Evolutionary conservation across 1,140 invertebrate species (phyloP), one percentile per base, ranked within the genome.

Genomic region (Platorchestia sp.): DNA sequence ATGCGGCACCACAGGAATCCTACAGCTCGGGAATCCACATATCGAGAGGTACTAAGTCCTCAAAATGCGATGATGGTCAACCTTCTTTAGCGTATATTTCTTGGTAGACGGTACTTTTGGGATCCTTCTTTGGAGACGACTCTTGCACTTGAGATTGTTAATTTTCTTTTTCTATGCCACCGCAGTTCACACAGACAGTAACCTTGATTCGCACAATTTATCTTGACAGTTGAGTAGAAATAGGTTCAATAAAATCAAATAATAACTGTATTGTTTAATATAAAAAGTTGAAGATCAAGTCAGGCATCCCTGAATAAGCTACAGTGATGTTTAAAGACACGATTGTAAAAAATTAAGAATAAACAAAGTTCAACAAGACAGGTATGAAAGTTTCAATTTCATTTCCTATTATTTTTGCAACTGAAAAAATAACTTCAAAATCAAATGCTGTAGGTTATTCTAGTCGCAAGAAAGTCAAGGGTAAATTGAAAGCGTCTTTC

Each of bases 281-380:
- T 89, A 89, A 89, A 89, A 44, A 89, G 87, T 42, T 89, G 41
- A 89, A 89, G 87, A 89, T 89, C 41, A 43, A 89, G 22, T 89
- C n/a, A 89, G n/a, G 87, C n/a, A 42, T 89, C 43, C 87, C n/a
- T 89, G 43, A 27, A 89, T 89, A 89, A 7, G 27, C 43, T 89
- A 89, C 87, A 43, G 42, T 89, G 43, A 89, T 44, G 43, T 89
- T 89, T 36, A 10, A 22, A 42, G 36, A 89, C n/a, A 89, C 87
- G 42, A 16, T 89, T 1, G 27, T 75, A 75, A 75, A 75, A 75
- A 75, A 75, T 19, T 7, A 75, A 75, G 14, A 10, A 36, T 36
- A 75, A 75, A 75, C 59, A 36, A 75, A 75, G 59, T 75, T n/a
- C n/a, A n/a, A 75, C 47, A 51, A 75, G 10, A 75, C 59, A 22